A percentile compares a stretch with the other conserved stretches of the same genome.
phyloP scores from a whole-genome alignment of 2,888 invertebrate genomes.

The Metallyticus violacea region DNA sequence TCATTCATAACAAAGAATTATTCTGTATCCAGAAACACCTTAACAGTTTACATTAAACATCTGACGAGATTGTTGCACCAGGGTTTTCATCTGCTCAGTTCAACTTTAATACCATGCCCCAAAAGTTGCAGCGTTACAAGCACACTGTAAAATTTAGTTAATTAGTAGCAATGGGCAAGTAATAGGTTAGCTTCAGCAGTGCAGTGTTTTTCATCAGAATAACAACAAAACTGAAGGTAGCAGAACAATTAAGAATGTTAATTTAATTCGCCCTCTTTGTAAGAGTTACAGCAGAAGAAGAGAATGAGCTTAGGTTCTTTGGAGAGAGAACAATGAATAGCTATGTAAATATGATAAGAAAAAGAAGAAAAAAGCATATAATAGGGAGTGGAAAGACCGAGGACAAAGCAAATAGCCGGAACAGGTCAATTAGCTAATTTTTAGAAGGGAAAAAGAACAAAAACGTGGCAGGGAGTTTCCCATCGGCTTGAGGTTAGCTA shows the following conservation, averaged over 20 bases:
- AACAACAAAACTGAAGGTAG: background rate
- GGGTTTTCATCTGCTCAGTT: too few species aligned
- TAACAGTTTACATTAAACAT: too few species aligned
- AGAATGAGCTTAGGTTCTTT: background rate
- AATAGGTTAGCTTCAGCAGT: background rate
- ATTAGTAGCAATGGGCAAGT: background rate
- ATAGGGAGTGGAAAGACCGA: background rate
- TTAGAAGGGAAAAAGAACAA: background rate
- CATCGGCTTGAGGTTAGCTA: background rate
- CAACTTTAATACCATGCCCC: too few species aligned
- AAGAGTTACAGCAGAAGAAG: background rate
- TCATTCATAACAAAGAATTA: too few species aligned
- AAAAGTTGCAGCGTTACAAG: too few species aligned
- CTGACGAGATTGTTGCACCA: too few species aligned
- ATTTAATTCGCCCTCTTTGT: background rate
- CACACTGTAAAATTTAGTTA: background rate
- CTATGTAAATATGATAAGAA: background rate
- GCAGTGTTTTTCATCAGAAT: background rate
- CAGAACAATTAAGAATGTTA: background rate
- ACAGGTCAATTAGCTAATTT: background rate
- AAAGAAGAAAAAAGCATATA: background rate
- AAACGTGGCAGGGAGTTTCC: background rate
- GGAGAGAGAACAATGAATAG: background rate
- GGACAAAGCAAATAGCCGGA: background rate
- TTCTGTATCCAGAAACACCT: too few species aligned